These are phyloP conservation scores for Beroe forskalii DNA, from an alignment of 37 sponge, comb jelly and placozoan species.

Conservation along the genomic window DNA sequence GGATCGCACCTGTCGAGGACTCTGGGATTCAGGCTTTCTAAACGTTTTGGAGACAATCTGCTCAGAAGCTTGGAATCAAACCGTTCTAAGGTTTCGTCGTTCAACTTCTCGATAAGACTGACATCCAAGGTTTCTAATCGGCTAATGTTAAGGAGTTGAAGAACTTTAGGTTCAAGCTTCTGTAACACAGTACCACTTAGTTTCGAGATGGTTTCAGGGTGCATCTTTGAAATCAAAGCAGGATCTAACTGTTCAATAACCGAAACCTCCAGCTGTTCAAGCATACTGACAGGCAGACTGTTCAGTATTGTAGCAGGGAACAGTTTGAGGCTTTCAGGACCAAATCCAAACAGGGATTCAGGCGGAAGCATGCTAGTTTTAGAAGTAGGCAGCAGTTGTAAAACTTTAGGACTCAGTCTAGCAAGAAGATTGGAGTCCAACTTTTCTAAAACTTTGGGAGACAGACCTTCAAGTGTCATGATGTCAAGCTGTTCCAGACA, in stretches of 20 bases:
- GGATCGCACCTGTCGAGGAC: conserved; percentile 1
- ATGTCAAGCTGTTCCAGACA: conserved; percentile 45
- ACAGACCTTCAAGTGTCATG: background rate
- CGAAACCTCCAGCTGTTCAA: conserved; percentile 4
- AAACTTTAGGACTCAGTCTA: conserved; percentile 16
- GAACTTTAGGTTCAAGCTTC: conserved; percentile 7
- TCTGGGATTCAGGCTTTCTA: conserved; percentile 34
- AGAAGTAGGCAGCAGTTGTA: background rate
- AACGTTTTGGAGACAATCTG: conserved; percentile 6
- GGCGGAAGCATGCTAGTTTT: background rate
- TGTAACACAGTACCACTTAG: conserved; percentile 10
- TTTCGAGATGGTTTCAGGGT: conserved; percentile 20
- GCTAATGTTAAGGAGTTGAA: background rate
- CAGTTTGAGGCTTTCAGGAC: background rate
- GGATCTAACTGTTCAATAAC: conserved; percentile 14
- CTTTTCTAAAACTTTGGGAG: conserved; percentile 12
- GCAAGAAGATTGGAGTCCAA: background rate
- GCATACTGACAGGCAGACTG: background rate
- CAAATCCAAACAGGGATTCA: background rate
- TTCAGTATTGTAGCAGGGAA: background rate
- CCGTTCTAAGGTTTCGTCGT: background rate
- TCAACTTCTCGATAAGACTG: background rate
- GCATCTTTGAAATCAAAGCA: conserved; percentile 20
- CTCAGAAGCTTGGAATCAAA: conserved; percentile 26
- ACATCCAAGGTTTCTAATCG: background rate